phyloP scores from a whole-genome alignment of 1,140 invertebrate genomes.

The Dendroctonus valens region DNA sequence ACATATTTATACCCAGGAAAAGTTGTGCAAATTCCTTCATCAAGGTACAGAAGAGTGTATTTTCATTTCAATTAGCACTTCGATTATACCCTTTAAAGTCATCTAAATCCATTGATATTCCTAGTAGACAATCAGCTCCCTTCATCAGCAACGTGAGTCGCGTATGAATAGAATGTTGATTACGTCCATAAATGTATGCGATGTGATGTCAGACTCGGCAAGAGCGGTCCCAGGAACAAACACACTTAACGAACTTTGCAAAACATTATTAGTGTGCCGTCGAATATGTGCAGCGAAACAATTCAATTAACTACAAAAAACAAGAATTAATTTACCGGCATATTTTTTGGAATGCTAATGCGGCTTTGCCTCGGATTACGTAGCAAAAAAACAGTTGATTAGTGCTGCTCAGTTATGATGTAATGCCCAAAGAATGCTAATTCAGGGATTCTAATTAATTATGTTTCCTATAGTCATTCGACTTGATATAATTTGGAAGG shows the following conservation, averaged over 20 bases:
- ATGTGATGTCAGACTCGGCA: constrained; percentile 28
- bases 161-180: constrained; percentile 30
- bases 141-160: constrained; percentile 3
- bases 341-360: neutral
- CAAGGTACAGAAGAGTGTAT: too few relatives aligned
- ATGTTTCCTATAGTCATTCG: too few relatives aligned
- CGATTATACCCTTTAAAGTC: too few relatives aligned
- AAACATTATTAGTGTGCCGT: constrained; percentile 24
- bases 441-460: too few relatives aligned
- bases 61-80: too few relatives aligned
- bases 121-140: neutral
- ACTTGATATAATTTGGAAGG: too few relatives aligned
- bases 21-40: too few relatives aligned
- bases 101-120: neutral
- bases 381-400: too few relatives aligned
- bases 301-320: constrained; percentile 28
- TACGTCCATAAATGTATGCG: constrained; percentile 33
- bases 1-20: too few relatives aligned
- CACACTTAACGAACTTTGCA: constrained; percentile 33
- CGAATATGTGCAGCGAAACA: constrained; percentile 17
- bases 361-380: too few relatives aligned
- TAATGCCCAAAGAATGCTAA: too few relatives aligned
- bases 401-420: too few relatives aligned
- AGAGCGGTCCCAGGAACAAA: constrained; percentile 26
- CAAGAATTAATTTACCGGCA: constrained; percentile 9